Base-by-base conservation (phyloP, 2,888 invertebrate species). In the Mimachlamys varia region DNA sequence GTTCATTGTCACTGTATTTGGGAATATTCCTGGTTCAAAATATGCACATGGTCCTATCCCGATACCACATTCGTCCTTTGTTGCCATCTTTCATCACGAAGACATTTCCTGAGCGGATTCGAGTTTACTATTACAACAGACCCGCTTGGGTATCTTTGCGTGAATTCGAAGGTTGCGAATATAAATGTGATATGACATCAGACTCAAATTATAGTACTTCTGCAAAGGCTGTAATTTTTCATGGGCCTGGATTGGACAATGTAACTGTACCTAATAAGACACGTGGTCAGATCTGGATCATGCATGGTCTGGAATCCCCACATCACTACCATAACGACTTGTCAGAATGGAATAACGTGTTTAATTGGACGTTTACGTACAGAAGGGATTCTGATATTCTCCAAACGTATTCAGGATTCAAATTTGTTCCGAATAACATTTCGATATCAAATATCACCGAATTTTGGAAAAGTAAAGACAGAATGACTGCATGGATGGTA, bases 361-460 rank as follows among this genome's bases (percentile, higher is more conserved):
- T 62, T n/a, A 62, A 62, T 62, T 62, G 62, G 62, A 62, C 62
- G 22, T 62, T 62, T n/a, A 62, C 62, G n/a, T 62, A 62, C 22
- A 62, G 62, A 62, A 62, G 62, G 22, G 62, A 62, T 62, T 62
- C 62, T 0, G 62, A 62, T 62, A 22, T 62, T n/a, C 7, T 62
- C 22, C 22, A 19, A 62, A 17, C 62, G 0, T 62, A 22, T 62
- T 62, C 62, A n/a, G 62, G 7, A n/a, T 62, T 62, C 22, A 13
- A 53, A 53, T 19, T 2, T 5, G 19, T 19, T 53, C 53, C 53
- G 44, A 44, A 3, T 44, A 44, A 44, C 3, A 44, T 44, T 44
- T 17, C 53, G 53, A 53, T 13, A 53, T 53, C 13, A 17, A 53
- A 53, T 15, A 53, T 19, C 53, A 53, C 19, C 53, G 62, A 7